phyloP scores from a whole-genome alignment of 2,113 vertebrate species.

The Xerus inauris region DNA sequence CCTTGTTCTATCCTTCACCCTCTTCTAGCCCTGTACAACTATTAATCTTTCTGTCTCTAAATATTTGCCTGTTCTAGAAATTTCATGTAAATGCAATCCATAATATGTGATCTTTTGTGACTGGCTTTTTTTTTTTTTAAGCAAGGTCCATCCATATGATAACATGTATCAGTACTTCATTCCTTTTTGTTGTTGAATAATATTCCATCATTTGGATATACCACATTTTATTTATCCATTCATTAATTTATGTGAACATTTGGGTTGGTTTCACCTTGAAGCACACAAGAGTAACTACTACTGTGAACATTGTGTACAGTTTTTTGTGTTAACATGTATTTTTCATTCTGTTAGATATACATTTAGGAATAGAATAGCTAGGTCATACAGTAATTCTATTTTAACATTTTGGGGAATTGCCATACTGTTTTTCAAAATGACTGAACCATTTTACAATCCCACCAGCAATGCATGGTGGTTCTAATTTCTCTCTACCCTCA shows the following conservation, averaged over 20 bases:
- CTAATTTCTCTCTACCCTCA: background rate
- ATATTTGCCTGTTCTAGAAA: background rate
- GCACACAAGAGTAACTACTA: background rate
- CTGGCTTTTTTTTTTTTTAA: background rate
- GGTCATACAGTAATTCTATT: conserved; percentile 17
- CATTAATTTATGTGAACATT: background rate
- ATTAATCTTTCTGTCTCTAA: background rate
- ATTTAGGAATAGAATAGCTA: background rate
- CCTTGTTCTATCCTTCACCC: background rate
- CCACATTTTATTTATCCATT: conserved; percentile 30
- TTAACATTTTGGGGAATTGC: conserved; percentile 36
- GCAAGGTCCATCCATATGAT: background rate
- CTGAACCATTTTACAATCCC: background rate
- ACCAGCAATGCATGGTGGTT: background rate
- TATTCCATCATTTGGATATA: conserved; percentile 1
- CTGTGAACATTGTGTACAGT: background rate
- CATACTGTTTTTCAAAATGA: conserved; percentile 15
- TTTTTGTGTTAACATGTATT: conserved; percentile 3
- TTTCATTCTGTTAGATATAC: conserved; percentile 1
- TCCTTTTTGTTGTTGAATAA: conserved; percentile 15
- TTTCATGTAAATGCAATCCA: conserved; percentile 25
- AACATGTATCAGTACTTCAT: conserved; percentile 20
- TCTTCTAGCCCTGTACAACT: background rate
- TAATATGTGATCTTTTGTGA: background rate
- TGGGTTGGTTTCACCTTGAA: conserved; percentile 1